A percentile compares a stretch with the other conserved stretches of the same genome.
phyloP scores from a whole-genome alignment of 2,797 vertebrate genomes.

The Malacoraja senta region DNA sequence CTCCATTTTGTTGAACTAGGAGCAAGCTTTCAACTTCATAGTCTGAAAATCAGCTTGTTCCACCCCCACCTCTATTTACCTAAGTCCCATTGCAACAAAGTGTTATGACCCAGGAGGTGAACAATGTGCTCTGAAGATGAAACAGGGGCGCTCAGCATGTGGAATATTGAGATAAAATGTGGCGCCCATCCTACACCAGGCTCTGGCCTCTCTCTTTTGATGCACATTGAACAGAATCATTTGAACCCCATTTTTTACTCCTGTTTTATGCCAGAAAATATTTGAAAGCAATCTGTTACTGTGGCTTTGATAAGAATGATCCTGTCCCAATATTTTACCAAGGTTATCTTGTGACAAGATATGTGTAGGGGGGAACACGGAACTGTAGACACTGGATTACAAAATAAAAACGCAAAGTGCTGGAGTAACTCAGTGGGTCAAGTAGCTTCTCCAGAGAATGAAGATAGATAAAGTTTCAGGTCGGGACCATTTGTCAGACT shows the following conservation, averaged over 20 bases:
- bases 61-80: not conserved
- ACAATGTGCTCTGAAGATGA: not conserved
- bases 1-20: not conserved
- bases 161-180: not conserved
- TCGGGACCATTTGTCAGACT: too few relatives aligned
- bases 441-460: too few relatives aligned
- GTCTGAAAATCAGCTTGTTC: not conserved
- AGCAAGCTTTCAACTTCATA: not conserved
- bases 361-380: not conserved
- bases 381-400: too few relatives aligned
- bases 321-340: not conserved
- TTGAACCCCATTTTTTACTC: not conserved
- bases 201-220: not conserved
- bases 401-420: too few relatives aligned
- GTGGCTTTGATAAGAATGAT: not conserved
- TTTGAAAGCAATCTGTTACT: not conserved
- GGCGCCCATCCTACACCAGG: too few relatives aligned
- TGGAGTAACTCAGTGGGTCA: too few relatives aligned
- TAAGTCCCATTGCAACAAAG: not conserved
- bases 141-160: not conserved
- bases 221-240: not conserved
- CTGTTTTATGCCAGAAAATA: not conserved
- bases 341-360: not conserved
- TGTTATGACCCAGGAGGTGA: not conserved
- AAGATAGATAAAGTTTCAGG: too few relatives aligned